Conservation (phyloP, 2,113 vertebrate species). For the Psophia crepitans region DNA sequence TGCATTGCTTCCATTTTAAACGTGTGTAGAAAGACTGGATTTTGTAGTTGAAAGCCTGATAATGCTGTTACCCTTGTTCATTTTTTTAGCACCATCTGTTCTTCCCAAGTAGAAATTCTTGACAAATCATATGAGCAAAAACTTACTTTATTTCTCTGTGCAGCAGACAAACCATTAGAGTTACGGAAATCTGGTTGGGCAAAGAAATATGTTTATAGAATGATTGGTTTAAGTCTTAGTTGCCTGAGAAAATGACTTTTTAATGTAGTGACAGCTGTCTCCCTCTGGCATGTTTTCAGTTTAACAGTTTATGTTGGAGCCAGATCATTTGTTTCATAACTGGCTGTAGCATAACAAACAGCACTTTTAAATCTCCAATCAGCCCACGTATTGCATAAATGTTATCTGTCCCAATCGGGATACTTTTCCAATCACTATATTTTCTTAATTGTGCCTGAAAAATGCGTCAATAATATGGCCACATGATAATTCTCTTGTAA, state of each 20-base stretch:
- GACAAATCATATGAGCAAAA: constrained; percentile 68
- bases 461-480: neutral
- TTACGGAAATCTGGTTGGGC: constrained; percentile 73
- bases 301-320: constrained; percentile 73
- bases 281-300: constrained; percentile 72
- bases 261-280: constrained; percentile 77
- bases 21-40: neutral
- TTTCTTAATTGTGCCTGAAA: constrained; percentile 40
- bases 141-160: constrained; percentile 68
- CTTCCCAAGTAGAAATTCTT: constrained; percentile 72
- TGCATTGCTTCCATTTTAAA: neutral
- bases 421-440: constrained; percentile 41
- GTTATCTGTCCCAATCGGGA: constrained; percentile 20
- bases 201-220: constrained; percentile 78
- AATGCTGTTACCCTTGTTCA: constrained; percentile 66
- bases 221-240: constrained; percentile 73
- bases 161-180: constrained; percentile 53
- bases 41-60: constrained; percentile 56
- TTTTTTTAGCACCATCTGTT: constrained; percentile 73
- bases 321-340: constrained; percentile 74
- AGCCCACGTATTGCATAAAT: constrained; percentile 13
- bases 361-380: constrained; percentile 50
- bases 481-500: neutral
- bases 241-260: constrained; percentile 74
- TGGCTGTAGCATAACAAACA: constrained; percentile 63